Percentiles rank a stretch among this genome's conserved stretches.
Conservation (phyloP, 2,888 invertebrate species). For the Acronicta psi region DNA sequence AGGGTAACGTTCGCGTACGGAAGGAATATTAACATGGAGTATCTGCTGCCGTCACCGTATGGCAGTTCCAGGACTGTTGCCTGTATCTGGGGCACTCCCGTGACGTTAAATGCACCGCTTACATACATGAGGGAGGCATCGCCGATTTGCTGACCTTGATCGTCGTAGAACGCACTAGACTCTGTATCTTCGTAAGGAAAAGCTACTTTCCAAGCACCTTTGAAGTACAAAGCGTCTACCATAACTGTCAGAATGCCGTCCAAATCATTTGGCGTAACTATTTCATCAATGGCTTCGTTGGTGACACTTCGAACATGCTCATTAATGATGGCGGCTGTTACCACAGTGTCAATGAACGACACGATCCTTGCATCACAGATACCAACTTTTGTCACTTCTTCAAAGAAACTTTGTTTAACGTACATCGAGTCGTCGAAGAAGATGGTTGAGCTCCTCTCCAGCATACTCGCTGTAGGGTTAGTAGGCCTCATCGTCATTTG, state of each 20-base stretch:
- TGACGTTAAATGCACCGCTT: slow-evolving; percentile 60
- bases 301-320: slow-evolving; percentile 71
- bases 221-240: slow-evolving; percentile 79
- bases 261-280: slow-evolving; percentile 72
- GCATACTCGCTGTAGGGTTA: slow-evolving; percentile 53
- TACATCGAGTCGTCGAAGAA: slow-evolving; percentile 67
- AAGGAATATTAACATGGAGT: slow-evolving; percentile 90
- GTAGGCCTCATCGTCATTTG: slow-evolving; percentile 51
- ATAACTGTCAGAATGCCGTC: slow-evolving; percentile 65
- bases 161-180: slow-evolving; percentile 70
- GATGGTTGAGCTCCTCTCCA: slow-evolving; percentile 72
- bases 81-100: slow-evolving; percentile 58
- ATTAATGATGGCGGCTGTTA: slow-evolving; percentile 70
- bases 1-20: slow-evolving; percentile 84
- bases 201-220: slow-evolving; percentile 72
- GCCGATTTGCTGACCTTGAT: slow-evolving; percentile 65
- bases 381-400: slow-evolving; percentile 56
- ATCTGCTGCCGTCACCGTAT: slow-evolving; percentile 74
- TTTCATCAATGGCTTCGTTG: slow-evolving; percentile 73
- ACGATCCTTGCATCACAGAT: slow-evolving; percentile 65
- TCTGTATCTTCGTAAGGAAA: slow-evolving; percentile 72
- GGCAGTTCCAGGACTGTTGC: slow-evolving; percentile 77
- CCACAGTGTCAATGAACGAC: slow-evolving; percentile 62
- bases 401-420: slow-evolving; percentile 62
- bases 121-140: slow-evolving; percentile 77